A percentile compares a stretch with the other conserved stretches of the same genome.
Evolutionary conservation across 2,113 vertebrate species (phyloP).

Genomic region (Chlorodrepanis virens): DNA sequence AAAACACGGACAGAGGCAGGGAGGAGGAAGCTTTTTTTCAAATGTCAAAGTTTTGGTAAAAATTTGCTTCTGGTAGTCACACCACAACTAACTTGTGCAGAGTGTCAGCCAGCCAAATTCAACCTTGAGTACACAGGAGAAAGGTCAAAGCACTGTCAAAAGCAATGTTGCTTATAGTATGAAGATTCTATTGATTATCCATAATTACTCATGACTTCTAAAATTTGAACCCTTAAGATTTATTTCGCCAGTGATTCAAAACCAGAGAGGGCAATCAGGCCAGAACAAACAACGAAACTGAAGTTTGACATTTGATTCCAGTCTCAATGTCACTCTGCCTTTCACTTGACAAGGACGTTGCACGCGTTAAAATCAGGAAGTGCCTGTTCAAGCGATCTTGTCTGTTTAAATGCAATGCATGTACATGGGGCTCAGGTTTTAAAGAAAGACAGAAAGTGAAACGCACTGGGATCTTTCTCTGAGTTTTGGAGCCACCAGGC

Average conservation of each 20-base stretch:
- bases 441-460: neutral
- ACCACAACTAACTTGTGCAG: neutral
- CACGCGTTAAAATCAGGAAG: neutral
- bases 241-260: neutral
- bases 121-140: neutral
- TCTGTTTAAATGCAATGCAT: fast-evolving
- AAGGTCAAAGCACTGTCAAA: constrained; percentile 6
- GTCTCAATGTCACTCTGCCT: constrained; percentile 76
- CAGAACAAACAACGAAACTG: neutral
- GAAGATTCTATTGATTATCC: neutral
- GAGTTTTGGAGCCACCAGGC: neutral
- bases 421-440: fast-evolving
- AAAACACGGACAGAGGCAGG: fast-evolving
- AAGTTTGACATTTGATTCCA: constrained; percentile 58
- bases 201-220: neutral
- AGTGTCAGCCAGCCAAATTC: neutral
- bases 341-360: constrained; percentile 56
- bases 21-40: neutral
- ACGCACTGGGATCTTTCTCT: fast-evolving
- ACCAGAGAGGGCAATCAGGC: neutral
- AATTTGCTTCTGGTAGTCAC: neutral
- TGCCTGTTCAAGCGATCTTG: neutral
- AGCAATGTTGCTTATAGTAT: neutral
- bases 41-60: neutral
- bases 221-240: neutral